phyloP scores from a whole-genome alignment of 92 coral and sea anemone genomes.

The Phenganax marumi region DNA sequence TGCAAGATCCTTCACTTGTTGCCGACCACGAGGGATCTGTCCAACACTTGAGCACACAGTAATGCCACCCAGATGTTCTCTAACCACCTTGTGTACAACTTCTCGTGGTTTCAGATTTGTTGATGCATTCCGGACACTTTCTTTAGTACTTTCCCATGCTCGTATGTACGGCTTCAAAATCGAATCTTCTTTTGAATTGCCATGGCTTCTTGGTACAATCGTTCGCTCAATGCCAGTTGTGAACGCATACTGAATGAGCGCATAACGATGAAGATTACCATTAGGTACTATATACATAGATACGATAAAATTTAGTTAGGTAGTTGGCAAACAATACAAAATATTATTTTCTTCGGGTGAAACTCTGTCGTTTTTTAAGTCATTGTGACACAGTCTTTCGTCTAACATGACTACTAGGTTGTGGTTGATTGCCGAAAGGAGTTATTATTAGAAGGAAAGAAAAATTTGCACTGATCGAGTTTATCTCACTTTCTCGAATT shows the following conservation, averaged over 20 bases:
- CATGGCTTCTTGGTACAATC: conserved; percentile 2
- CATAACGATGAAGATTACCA: background rate
- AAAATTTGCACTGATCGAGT: too few species aligned
- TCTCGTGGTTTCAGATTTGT: conserved; percentile 42
- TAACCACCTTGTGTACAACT: conserved; percentile 43
- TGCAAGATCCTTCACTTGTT: conserved; percentile 48
- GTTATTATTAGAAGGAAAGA: too few species aligned
- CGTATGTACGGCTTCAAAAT: conserved; percentile 24
- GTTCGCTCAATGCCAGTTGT: conserved; percentile 33
- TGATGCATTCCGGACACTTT: conserved; percentile 26
- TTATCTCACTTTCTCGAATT: too few species aligned
- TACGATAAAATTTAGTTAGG: too few species aligned
- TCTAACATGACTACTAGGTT: too few species aligned
- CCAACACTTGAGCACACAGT: conserved; percentile 50
- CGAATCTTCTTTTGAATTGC: conserved; percentile 9
- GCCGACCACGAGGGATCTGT: conserved; percentile 61
- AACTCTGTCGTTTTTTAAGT: too few species aligned
- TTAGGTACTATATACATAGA: conserved; percentile 53
- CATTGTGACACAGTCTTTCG: too few species aligned
- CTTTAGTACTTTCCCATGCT: conserved; percentile 60
- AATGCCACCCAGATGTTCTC: conserved; percentile 37
- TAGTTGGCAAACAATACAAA: too few species aligned
- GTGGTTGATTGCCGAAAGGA: too few species aligned
- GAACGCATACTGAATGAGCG: conserved; percentile 19
- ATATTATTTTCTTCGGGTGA: too few species aligned